Evolutionary conservation across 2,113 vertebrate species (phyloP).

Genomic region (Notechis scutatus): DNA sequence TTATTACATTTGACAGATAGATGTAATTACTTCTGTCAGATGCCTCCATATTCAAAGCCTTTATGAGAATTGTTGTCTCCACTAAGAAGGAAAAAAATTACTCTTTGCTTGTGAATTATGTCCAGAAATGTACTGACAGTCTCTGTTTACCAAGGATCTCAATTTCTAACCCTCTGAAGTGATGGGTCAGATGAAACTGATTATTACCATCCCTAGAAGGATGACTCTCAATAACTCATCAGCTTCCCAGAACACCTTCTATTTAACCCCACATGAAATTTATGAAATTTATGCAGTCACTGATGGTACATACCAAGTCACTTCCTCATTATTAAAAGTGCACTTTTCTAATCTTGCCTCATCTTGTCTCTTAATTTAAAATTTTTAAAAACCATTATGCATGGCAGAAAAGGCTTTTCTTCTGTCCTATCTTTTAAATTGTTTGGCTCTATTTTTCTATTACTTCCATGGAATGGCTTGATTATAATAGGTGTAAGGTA

Average conservation of each 20-base stretch:
- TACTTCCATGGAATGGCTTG: slow-evolving; percentile 36
- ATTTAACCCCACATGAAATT: slow-evolving; percentile 58
- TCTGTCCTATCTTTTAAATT: slow-evolving; percentile 40
- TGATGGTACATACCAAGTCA: slow-evolving; percentile 27
- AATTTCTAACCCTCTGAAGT: slow-evolving; percentile 49
- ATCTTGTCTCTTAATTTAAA: slow-evolving; percentile 54
- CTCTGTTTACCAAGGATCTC: slow-evolving; percentile 61
- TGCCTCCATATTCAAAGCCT: background rate
- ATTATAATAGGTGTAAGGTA: slow-evolving; percentile 11
- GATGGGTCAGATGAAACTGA: slow-evolving; percentile 54
- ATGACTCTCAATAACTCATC: slow-evolving; percentile 57
- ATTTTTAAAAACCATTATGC: slow-evolving; percentile 50
- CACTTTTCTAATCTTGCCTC: slow-evolving; percentile 54
- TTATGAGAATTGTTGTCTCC: slow-evolving; percentile 24
- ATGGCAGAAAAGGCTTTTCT: slow-evolving; percentile 28
- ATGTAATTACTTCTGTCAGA: background rate
- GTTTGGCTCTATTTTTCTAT: slow-evolving; percentile 33
- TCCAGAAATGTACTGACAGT: slow-evolving; percentile 57
- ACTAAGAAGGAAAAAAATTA: slow-evolving; percentile 29
- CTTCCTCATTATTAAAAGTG: slow-evolving; percentile 51
- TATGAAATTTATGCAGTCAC: slow-evolving; percentile 53
- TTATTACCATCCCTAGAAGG: slow-evolving; percentile 45
- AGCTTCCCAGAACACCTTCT: slow-evolving; percentile 43
- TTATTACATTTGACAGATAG: background rate
- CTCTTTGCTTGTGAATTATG: slow-evolving; percentile 37